Conservation (phyloP, 2,888 invertebrate genomes). For the Ethmia dodecea region DNA sequence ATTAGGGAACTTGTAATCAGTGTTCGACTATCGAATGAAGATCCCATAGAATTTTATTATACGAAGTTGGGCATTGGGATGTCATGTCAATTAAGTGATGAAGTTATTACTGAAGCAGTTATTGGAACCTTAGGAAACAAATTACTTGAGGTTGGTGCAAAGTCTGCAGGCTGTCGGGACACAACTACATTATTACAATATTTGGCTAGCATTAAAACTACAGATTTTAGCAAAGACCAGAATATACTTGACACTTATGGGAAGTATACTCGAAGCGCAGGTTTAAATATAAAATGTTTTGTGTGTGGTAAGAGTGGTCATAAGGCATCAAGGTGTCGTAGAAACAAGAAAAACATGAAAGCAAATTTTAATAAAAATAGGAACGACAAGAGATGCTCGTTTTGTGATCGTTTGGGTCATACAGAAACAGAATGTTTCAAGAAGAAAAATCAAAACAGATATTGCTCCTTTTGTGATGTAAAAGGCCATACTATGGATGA, state of each 20-base stretch:
- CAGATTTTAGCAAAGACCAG: background rate
- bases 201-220: constrained; percentile 8
- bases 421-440: background rate
- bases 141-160: no score
- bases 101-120: no score
- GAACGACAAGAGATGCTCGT: background rate
- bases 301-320: background rate
- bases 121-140: no score
- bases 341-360: no score
- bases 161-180: no score
- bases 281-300: background rate
- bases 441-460: background rate
- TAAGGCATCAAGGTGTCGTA: background rate
- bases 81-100: no score
- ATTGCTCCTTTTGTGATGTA: background rate
- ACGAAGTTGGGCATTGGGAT: no score
- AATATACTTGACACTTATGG: background rate
- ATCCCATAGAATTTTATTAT: no score
- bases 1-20: no score
- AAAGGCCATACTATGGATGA: background rate
- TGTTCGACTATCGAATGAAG: no score
- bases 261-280: background rate
- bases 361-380: no score
- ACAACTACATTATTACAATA: constrained; percentile 2
- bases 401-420: background rate